Conservation (phyloP, 1,140 invertebrate genomes). For the Pseudomyrmex pallidus region DNA sequence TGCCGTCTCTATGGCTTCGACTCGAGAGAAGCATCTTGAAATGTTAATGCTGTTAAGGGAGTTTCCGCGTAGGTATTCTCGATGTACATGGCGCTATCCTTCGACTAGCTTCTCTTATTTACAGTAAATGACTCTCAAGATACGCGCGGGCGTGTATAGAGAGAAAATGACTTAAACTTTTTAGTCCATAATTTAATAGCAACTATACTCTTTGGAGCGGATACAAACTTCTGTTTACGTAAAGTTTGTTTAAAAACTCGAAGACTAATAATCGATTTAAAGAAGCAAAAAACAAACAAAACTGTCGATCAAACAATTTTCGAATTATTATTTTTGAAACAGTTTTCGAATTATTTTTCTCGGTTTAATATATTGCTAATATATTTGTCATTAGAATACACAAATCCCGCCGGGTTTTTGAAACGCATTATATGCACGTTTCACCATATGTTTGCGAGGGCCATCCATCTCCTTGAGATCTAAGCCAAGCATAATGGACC, state of each 20-base stretch:
- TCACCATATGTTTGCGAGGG: not conserved
- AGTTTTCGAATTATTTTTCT: constrained; percentile 3
- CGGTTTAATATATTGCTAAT: not conserved
- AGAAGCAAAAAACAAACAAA: no score
- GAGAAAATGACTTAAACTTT: not conserved
- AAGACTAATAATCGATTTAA: not conserved
- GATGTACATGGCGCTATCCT: constrained; percentile 19
- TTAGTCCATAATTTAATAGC: not conserved
- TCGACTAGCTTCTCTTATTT: constrained; percentile 27
- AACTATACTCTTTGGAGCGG: not conserved
- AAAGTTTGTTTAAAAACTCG: constrained; percentile 1
- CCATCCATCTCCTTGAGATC: constrained; percentile 37
- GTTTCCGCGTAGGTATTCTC: constrained; percentile 68
- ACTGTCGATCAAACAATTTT: not conserved
- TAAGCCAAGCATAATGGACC: constrained; percentile 49
- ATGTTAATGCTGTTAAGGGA: constrained; percentile 77
- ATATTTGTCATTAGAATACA: constrained; percentile 5
- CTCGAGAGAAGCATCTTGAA: constrained; percentile 68
- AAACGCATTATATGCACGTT: constrained; percentile 19
- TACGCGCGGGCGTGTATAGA: not conserved
- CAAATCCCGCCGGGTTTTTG: not conserved
- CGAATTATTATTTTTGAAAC: constrained; percentile 8
- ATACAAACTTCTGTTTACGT: not conserved
- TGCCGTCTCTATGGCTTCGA: constrained; percentile 33
- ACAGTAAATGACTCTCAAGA: constrained; percentile 35